Evolutionary conservation across 1,140 invertebrate species (phyloP).

Genomic region (Temnothorax nylanderi): DNA sequence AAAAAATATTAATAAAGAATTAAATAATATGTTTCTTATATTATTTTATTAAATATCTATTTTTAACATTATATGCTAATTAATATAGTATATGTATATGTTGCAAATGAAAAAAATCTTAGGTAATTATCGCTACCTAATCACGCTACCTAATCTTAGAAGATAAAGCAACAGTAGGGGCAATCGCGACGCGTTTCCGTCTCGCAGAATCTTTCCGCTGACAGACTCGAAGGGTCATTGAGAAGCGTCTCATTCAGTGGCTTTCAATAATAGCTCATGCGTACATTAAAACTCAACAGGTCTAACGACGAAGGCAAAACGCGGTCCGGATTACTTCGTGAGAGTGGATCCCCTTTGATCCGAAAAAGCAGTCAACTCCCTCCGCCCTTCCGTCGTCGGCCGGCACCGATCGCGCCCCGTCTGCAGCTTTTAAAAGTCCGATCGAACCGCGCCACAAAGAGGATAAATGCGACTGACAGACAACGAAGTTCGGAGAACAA

Average conservation of each 20-base stretch:
- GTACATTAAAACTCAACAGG: slow-evolving; percentile 53
- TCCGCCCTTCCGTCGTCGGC: not conserved
- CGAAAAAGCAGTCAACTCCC: slow-evolving; percentile 44
- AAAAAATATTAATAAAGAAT: not conserved
- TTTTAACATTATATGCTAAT: not conserved
- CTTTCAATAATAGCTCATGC: slow-evolving; percentile 33
- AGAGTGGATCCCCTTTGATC: slow-evolving; percentile 46
- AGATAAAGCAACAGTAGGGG: not conserved
- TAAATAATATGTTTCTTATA: not conserved
- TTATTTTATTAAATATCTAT: not conserved
- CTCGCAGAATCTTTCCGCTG: not conserved
- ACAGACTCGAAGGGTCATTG: not conserved
- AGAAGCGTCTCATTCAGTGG: not conserved
- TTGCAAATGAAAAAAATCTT: not conserved
- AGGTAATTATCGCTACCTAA: not conserved
- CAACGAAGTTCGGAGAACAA: slow-evolving; percentile 62
- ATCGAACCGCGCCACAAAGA: slow-evolving; percentile 62
- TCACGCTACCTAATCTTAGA: not conserved
- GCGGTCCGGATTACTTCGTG: slow-evolving; percentile 37
- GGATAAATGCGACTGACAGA: slow-evolving; percentile 68
- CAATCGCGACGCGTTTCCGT: not conserved
- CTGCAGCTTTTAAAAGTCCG: slow-evolving; percentile 62
- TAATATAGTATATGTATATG: not conserved
- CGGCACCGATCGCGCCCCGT: slow-evolving; percentile 20
- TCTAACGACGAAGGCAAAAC: slow-evolving; percentile 34